Evolutionary conservation across 2,113 vertebrate genomes (phyloP).

Genomic region (Rafetus swinhoei): DNA sequence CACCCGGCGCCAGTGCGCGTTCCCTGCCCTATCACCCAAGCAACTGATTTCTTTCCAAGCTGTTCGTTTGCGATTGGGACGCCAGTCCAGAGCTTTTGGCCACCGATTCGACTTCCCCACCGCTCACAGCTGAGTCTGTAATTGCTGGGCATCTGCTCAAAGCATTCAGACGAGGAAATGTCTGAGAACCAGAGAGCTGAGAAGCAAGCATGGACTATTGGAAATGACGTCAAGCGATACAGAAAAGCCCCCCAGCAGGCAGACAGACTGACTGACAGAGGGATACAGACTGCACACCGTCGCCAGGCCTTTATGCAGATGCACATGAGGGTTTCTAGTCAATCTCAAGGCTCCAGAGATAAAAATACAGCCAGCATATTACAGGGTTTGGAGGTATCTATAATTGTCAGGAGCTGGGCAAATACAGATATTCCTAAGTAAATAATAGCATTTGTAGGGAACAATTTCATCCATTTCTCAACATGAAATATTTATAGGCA

Average conservation of each 20-base stretch:
- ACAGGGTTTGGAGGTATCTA: not conserved
- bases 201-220: not conserved
- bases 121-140: not conserved
- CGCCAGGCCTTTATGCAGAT: not conserved
- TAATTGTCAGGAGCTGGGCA: not conserved
- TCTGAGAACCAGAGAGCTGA: not conserved
- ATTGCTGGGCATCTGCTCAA: not conserved
- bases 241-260: not conserved
- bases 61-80: not conserved
- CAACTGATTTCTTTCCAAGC: not conserved
- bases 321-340: too few species aligned
- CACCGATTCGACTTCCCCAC: not conserved
- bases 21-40: not conserved
- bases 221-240: not conserved
- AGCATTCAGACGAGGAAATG: not conserved
- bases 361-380: not conserved
- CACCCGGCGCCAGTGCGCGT: accelerated
- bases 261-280: not conserved
- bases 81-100: not conserved
- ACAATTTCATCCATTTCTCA: not conserved
- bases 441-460: not conserved
- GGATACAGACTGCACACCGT: not conserved
- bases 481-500: not conserved
- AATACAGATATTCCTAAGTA: not conserved
- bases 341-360: not conserved